Evolutionary conservation across 2,888 invertebrate species (phyloP).

Genomic region (Chesias legatella): DNA sequence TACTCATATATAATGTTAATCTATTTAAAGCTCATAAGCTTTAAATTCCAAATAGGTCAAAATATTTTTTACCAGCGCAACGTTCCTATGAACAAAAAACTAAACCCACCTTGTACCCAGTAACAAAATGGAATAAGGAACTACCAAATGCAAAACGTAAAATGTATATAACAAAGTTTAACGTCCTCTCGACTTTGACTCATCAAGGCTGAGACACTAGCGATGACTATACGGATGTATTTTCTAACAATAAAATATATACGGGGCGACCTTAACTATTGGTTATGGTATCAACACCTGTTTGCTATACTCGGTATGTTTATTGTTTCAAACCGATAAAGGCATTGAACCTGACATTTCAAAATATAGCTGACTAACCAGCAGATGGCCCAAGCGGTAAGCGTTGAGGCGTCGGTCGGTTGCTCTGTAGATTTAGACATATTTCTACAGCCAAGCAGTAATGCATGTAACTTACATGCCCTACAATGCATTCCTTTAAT

Average conservation of each 20-base stretch:
- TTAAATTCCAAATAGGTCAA: not conserved
- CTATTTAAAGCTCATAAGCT: too few species aligned
- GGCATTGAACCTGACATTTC: conserved; percentile 16
- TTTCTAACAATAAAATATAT: conserved; percentile 21
- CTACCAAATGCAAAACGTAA: conserved; percentile 28
- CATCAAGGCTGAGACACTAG: conserved; percentile 28
- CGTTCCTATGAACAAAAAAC: conserved; percentile 8
- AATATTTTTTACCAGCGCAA: not conserved
- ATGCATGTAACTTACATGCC: too few species aligned
- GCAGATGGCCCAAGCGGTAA: conserved; percentile 6
- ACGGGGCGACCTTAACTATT: conserved; percentile 2
- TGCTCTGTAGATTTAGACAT: conserved; percentile 1
- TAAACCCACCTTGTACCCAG: conserved; percentile 17
- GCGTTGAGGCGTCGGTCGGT: too few species aligned
- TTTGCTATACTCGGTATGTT: conserved; percentile 4
- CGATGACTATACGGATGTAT: conserved; percentile 21
- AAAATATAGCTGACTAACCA: conserved; percentile 13
- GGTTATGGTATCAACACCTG: conserved; percentile 13
- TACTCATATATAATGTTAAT: too few species aligned
- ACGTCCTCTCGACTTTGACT: conserved; percentile 32
- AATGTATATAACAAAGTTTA: conserved; percentile 26
- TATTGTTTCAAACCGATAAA: conserved; percentile 11
- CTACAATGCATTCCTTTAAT: too few species aligned
- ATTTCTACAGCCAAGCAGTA: too few species aligned
- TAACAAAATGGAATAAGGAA: conserved; percentile 30